Evolutionary conservation across 2,888 invertebrate genomes (phyloP), one percentile per base, ranked within the genome.

Genomic region (Arenicola marina): DNA sequence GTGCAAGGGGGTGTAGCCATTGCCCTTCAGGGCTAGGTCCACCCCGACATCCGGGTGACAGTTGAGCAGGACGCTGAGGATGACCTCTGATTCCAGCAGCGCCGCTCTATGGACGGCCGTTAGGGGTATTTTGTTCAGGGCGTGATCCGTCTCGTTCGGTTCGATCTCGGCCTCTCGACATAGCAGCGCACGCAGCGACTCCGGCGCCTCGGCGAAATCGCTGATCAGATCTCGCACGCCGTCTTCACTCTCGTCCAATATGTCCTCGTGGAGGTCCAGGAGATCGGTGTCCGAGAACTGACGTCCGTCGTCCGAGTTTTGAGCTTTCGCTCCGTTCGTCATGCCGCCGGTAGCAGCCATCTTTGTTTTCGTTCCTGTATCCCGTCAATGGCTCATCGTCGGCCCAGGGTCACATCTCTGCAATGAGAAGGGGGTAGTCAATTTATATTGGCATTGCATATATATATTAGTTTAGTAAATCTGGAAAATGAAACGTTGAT

Each of bases 91-190:
- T 24, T 61, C 63, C 4, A 60, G 34, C 15, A 62, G 46, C 0
- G 63, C 67, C 2, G 67, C 67, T n/a, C 67, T 38, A 46, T 67
- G 67, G 11, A 65, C 31, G 1, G 67, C 62, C 1, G 57, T 38
- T 58, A 62, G 59, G 15, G 62, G 59, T 7, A 53, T 4, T 26
- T 46, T 11, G 31, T 59, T 62, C 32, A 62, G 32, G 21, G 18
- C 45, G 51, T 67, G 62, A 32, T 65, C 59, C 11, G 51, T 55
- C 15, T 38, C 59, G 2, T 33, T 18, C 2, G 59, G 63, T 7
- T 63, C 63, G 26, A 67, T 44, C 28, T 54, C 32, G 29, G 61
- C 43, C 58, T 67, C 65, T n/a, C n/a, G 33, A 18, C 38, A 43
- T 2, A 53, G 29, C n/a, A 57, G 57, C 24, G n/a, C 46, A 7